Evolutionary conservation across 2,888 invertebrate species (phyloP).

Genomic region (Balanococcus diminutus): DNA sequence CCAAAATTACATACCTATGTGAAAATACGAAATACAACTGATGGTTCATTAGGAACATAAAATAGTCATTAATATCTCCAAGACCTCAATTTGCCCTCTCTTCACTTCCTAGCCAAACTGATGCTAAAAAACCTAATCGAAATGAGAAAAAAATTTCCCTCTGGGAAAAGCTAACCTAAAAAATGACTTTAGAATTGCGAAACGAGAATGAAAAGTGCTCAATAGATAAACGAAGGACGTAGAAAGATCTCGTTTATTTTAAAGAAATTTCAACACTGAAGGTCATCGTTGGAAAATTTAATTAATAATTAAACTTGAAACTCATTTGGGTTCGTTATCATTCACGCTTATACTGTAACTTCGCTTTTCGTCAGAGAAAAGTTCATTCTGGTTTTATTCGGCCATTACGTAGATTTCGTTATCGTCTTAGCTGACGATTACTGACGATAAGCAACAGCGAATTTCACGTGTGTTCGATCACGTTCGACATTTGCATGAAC

Average conservation of each 20-base stretch:
- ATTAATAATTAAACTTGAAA: neutral
- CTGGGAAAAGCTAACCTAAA: too few relatives aligned
- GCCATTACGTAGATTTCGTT: neutral
- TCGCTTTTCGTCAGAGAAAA: neutral
- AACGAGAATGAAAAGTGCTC: neutral
- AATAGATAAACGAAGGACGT: neutral
- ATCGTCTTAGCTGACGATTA: neutral
- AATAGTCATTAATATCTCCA: too few relatives aligned
- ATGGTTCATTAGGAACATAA: too few relatives aligned
- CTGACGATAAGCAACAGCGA: neutral
- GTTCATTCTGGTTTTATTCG: neutral
- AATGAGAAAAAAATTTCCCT: neutral
- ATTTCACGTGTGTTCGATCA: neutral
- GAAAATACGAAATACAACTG: too few relatives aligned
- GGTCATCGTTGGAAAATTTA: neutral
- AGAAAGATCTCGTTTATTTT: neutral
- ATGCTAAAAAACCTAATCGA: too few relatives aligned
- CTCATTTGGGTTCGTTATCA: conserved; percentile 8
- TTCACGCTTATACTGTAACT: neutral
- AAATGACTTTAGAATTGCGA: neutral
- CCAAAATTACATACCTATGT: too few relatives aligned
- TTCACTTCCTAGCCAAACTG: too few relatives aligned
- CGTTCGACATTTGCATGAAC: neutral
- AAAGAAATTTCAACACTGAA: neutral
- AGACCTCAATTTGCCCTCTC: too few relatives aligned